Evolutionary conservation across 2,888 invertebrate genomes (phyloP).

Genomic region (Pristionchus exspectatus): DNA sequence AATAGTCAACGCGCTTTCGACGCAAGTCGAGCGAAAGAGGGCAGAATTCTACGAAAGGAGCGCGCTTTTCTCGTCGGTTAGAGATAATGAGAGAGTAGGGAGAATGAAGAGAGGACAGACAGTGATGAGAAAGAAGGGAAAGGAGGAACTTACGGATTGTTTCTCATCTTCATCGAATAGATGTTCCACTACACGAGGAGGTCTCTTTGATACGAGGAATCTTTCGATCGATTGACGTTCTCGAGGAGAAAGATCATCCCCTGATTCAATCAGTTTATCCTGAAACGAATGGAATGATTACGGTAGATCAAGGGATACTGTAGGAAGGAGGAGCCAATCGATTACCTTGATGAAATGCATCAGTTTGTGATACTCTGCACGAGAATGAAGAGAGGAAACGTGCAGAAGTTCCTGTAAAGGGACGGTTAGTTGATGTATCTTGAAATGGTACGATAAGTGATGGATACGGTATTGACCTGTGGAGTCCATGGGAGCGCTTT

Average conservation of each 20-base stretch:
- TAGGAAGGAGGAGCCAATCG: background rate
- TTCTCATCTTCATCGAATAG: constrained; percentile 48
- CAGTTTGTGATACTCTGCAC: constrained; percentile 42
- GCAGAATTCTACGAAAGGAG: background rate
- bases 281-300: background rate
- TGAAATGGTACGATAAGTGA: background rate
- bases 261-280: constrained; percentile 10
- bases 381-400: constrained; percentile 32
- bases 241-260: background rate
- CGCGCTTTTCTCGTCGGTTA: background rate
- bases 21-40: background rate
- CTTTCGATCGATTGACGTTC: background rate
- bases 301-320: background rate
- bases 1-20: constrained; percentile 6
- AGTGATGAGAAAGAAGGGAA: background rate
- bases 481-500: constrained; percentile 38
- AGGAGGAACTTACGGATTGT: background rate
- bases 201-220: constrained; percentile 22
- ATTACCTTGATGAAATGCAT: constrained; percentile 47
- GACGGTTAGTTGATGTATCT: background rate
- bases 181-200: background rate
- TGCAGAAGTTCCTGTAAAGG: background rate
- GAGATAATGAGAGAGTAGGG: background rate
- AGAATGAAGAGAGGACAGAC: background rate
- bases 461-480: constrained; percentile 12